Evolutionary conservation across 1,140 invertebrate genomes (phyloP).

Genomic region (Aphelinus atriplicis): DNA sequence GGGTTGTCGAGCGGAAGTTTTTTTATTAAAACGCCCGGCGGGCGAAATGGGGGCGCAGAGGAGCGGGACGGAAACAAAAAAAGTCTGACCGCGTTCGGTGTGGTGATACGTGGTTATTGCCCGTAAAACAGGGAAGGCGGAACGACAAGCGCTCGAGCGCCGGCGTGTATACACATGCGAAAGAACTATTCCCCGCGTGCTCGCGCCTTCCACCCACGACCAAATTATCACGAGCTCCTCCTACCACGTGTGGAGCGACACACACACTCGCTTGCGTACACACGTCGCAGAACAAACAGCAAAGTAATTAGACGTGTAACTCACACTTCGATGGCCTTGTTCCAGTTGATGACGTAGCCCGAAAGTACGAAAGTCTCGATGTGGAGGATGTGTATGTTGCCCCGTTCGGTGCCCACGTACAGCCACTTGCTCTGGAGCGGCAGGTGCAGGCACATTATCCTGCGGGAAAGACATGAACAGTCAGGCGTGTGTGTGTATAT

Average conservation of each 20-base stretch:
- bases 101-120: constrained; percentile 3
- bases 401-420: constrained; percentile 96
- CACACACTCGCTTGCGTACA: too few species aligned
- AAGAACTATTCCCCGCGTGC: too few species aligned
- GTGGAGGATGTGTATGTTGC: constrained; percentile 97
- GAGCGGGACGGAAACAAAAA: too few species aligned
- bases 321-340: constrained; percentile 99
- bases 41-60: too few species aligned
- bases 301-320: constrained; percentile 62
- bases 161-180: too few species aligned
- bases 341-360: constrained; percentile 99
- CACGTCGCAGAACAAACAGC: too few species aligned
- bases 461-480: constrained; percentile 60
- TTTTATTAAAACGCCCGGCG: too few species aligned
- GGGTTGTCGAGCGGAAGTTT: too few species aligned
- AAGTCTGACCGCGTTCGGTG: neutral
- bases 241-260: too few species aligned
- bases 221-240: too few species aligned
- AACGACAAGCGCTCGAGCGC: constrained; percentile 24
- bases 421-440: constrained; percentile 98
- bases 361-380: constrained; percentile 95
- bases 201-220: too few species aligned
- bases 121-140: neutral
- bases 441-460: constrained; percentile 92
- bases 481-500: neutral